Conservation (phyloP, 1,140 invertebrate genomes). For the Dolichoris vasculosae region DNA sequence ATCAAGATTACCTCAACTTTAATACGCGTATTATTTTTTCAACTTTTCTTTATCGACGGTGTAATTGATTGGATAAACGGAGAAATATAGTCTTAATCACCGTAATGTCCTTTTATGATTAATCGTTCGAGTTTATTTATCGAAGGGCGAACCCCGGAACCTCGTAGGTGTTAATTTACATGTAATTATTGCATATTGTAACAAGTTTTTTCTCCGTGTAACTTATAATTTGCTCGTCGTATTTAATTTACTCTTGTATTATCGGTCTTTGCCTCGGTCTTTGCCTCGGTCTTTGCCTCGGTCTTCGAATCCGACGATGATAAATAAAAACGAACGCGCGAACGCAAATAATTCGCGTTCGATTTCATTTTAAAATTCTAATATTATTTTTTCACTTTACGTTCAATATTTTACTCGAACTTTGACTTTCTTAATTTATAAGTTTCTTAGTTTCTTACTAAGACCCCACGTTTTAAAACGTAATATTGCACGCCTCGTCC, state of each 20-base stretch:
- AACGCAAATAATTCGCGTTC: too few relatives aligned
- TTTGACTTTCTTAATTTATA: too few relatives aligned
- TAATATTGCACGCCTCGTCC: too few relatives aligned
- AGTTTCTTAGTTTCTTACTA: too few relatives aligned
- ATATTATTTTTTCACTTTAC: too few relatives aligned
- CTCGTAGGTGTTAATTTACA: constrained; percentile 15
- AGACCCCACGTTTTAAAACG: too few relatives aligned
- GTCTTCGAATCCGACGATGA: not conserved
- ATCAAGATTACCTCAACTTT: not conserved
- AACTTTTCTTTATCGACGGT: not conserved
- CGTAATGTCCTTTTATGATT: not conserved
- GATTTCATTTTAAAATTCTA: too few relatives aligned
- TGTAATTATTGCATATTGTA: constrained; percentile 12
- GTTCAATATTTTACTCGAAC: too few relatives aligned
- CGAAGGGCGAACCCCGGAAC: not conserved
- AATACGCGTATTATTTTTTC: not conserved
- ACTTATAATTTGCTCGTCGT: not conserved
- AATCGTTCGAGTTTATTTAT: constrained; percentile 4
- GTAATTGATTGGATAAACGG: constrained; percentile 12
- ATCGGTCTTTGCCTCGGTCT: not conserved
- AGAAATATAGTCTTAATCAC: constrained; percentile 1
- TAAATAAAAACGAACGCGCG: not conserved
- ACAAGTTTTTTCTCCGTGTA: not conserved
- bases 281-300: not conserved
- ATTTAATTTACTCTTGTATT: not conserved